Conservation (phyloP, 2,888 invertebrate genomes). For the Syritta pipiens region DNA sequence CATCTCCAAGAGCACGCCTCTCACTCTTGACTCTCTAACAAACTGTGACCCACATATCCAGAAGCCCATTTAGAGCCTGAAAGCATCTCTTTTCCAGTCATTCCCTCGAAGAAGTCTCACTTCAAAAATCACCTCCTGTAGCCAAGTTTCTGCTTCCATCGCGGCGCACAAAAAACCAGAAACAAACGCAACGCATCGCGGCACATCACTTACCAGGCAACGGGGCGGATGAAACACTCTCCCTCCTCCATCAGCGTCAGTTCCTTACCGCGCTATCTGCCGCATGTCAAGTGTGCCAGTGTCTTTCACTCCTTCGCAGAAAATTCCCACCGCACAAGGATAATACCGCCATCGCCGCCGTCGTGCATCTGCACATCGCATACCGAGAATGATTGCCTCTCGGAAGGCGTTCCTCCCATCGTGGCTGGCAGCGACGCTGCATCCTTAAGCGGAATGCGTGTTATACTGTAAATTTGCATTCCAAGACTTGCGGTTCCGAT, state of each 20-base stretch:
- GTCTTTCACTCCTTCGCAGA: conserved; percentile 29
- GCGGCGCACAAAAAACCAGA: not conserved
- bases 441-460: conserved; percentile 53
- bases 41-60: too few relatives aligned
- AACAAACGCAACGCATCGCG: conserved; percentile 39
- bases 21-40: too few relatives aligned
- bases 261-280: not conserved
- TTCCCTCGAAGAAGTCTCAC: too few relatives aligned
- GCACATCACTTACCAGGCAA: conserved; percentile 51
- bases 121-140: conserved; percentile 5
- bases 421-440: not conserved
- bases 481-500: conserved; percentile 48
- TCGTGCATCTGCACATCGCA: conserved; percentile 37
- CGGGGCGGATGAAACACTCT: conserved; percentile 46
- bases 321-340: conserved; percentile 46
- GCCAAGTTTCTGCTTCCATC: not conserved
- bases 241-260: not conserved
- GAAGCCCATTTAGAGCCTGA: too few relatives aligned
- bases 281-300: conserved; percentile 28
- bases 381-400: conserved; percentile 45
- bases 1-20: too few relatives aligned
- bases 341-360: conserved; percentile 41
- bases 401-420: too few relatives aligned
- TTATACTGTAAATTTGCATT: conserved; percentile 63
- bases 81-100: too few relatives aligned